These are phyloP conservation scores for Gnatocerus cornutus DNA, from an alignment of 2,888 invertebrate species.

Conservation along the genomic window DNA sequence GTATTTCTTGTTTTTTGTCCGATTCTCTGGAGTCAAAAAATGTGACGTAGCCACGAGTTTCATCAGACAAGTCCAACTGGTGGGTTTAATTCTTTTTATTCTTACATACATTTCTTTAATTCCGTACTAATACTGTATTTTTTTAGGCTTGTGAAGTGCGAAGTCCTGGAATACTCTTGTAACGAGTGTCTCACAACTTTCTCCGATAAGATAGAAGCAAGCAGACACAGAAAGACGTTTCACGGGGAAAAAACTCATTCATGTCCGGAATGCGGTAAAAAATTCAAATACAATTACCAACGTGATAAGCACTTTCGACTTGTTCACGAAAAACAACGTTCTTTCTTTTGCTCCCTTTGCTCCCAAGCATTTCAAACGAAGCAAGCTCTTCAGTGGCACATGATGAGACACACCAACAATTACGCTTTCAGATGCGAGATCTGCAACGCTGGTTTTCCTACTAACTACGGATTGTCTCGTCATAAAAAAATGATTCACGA, in stretches of 20 bases:
- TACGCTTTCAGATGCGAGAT: conserved; percentile 35
- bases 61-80: too few relatives aligned
- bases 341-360: conserved; percentile 71
- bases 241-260: neutral
- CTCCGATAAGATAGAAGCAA: neutral
- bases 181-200: neutral
- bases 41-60: too few relatives aligned
- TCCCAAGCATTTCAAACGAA: conserved; percentile 69
- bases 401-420: conserved; percentile 63
- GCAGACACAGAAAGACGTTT: neutral
- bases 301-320: neutral
- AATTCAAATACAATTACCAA: neutral
- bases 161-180: neutral
- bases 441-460: conserved; percentile 5
- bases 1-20: too few relatives aligned
- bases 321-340: neutral
- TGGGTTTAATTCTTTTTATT: too few relatives aligned
- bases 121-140: neutral
- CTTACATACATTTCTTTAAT: too few relatives aligned
- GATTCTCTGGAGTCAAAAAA: too few relatives aligned
- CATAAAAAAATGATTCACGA: conserved; percentile 4
- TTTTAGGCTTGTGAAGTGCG: neutral
- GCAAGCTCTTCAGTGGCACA: conserved; percentile 60
- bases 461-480: neutral
- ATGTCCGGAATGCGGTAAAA: neutral